Conservation (phyloP, 2,888 invertebrate species). For the Hylaea fasciaria region DNA sequence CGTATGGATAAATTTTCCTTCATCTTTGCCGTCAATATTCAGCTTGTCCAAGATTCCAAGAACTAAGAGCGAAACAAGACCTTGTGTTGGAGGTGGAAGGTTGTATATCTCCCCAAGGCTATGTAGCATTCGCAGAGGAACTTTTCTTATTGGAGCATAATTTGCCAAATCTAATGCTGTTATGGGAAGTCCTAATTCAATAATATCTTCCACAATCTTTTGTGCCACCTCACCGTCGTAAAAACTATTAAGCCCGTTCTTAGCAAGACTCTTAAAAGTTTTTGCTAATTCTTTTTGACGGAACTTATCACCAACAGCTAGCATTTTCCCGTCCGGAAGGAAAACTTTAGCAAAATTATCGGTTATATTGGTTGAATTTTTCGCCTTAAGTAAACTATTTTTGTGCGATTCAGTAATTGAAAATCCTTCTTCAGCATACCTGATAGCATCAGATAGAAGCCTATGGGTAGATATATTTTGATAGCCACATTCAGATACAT, state of each 20-base stretch:
- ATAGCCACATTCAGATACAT: slow-evolving; percentile 70
- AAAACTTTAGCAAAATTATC: slow-evolving; percentile 58
- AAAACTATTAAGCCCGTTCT: slow-evolving; percentile 69
- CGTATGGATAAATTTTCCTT: slow-evolving; percentile 70
- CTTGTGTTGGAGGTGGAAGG: slow-evolving; percentile 78
- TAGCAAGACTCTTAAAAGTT: slow-evolving; percentile 61
- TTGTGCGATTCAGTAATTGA: slow-evolving; percentile 60
- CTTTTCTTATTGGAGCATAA: slow-evolving; percentile 64
- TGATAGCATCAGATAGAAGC: slow-evolving; percentile 69
- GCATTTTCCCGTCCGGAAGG: slow-evolving; percentile 57
- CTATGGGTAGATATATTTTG: slow-evolving; percentile 58
- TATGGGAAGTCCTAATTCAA: slow-evolving; percentile 66
- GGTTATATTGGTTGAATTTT: slow-evolving; percentile 21
- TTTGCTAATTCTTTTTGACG: slow-evolving; percentile 66
- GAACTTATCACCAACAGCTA: slow-evolving; percentile 61
- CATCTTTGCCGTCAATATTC: slow-evolving; percentile 65
- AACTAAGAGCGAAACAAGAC: slow-evolving; percentile 67
- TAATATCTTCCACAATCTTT: slow-evolving; percentile 67
- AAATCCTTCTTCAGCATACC: slow-evolving; percentile 72
- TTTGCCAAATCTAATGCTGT: slow-evolving; percentile 67
- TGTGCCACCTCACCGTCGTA: slow-evolving; percentile 70
- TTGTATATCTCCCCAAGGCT: slow-evolving; percentile 69
- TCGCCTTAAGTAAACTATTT: slow-evolving; percentile 33
- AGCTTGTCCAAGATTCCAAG: slow-evolving; percentile 72
- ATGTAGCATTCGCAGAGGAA: slow-evolving; percentile 64